Evolutionary conservation across 2,888 invertebrate genomes (phyloP).

Genomic region (Alloscopus bannaensis): DNA sequence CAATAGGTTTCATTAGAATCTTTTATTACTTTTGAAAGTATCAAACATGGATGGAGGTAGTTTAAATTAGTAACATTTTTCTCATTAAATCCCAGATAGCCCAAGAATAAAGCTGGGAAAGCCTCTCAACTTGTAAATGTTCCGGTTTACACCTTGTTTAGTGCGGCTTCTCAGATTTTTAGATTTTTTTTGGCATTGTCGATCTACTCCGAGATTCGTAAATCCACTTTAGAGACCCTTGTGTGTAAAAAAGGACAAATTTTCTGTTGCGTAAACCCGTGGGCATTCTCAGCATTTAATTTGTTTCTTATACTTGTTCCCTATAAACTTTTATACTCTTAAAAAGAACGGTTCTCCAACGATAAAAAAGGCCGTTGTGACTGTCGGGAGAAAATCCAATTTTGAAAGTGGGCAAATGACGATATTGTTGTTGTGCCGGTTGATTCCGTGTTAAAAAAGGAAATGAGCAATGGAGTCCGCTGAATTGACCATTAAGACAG

Average conservation of each 20-base stretch:
- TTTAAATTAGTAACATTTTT: no score
- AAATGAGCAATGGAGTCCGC: constrained; percentile 36
- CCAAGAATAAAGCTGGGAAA: no score
- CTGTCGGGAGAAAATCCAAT: constrained; percentile 36
- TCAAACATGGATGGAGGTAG: no score
- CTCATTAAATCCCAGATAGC: no score
- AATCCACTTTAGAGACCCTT: neutral
- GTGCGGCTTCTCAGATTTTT: no score
- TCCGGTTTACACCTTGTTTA: no score
- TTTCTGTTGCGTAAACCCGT: neutral
- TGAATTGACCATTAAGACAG: constrained; percentile 44
- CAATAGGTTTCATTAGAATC: no score
- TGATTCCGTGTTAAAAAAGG: constrained; percentile 23
- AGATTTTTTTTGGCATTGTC: no score
- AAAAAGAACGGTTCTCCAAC: neutral
- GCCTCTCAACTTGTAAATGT: no score
- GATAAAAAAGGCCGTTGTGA: neutral
- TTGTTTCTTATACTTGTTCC: neutral
- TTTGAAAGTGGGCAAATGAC: constrained; percentile 38
- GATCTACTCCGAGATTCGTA: neutral
- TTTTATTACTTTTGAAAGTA: no score
- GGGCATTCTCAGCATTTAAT: no score
- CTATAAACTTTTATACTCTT: no score
- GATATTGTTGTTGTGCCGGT: constrained; percentile 27
- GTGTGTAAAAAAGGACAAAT: neutral